phyloP scores from a whole-genome alignment of 2,113 vertebrate genomes.

The Columba janthina region DNA sequence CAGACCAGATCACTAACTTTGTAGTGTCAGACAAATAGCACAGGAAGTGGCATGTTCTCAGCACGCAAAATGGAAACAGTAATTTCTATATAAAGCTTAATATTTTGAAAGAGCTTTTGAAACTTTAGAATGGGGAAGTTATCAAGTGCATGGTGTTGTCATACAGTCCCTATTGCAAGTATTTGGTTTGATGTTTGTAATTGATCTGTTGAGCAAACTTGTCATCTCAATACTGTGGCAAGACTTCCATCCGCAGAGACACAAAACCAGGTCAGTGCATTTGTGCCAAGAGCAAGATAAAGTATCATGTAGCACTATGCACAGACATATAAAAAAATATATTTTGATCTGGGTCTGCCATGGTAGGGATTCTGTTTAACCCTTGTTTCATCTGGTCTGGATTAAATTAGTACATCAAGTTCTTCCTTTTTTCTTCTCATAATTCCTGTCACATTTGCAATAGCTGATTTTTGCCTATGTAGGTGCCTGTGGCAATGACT shows the following conservation, averaged over 20 bases:
- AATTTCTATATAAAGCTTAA: background rate
- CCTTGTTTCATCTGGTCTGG: background rate
- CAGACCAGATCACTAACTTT: background rate
- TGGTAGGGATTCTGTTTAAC: background rate
- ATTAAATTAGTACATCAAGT: background rate
- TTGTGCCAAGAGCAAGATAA: background rate
- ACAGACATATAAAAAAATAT: background rate
- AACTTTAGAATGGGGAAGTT: background rate
- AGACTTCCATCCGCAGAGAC: background rate
- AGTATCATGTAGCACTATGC: background rate
- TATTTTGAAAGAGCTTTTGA: background rate
- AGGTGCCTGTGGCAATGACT: background rate
- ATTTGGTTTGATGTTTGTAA: background rate
- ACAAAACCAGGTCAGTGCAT: background rate
- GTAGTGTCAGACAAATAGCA: background rate
- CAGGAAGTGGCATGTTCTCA: background rate
- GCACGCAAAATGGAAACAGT: background rate
- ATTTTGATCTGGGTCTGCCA: background rate
- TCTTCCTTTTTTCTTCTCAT: background rate
- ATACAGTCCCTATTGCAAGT: background rate
- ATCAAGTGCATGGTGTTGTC: background rate
- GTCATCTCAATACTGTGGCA: background rate
- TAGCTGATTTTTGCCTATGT: background rate
- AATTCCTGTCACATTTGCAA: background rate
- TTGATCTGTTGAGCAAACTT: background rate